A percentile compares a stretch with the other conserved stretches of the same genome.
phyloP scores from a whole-genome alignment of 2,113 vertebrate genomes.

The Xiphias gladius region DNA sequence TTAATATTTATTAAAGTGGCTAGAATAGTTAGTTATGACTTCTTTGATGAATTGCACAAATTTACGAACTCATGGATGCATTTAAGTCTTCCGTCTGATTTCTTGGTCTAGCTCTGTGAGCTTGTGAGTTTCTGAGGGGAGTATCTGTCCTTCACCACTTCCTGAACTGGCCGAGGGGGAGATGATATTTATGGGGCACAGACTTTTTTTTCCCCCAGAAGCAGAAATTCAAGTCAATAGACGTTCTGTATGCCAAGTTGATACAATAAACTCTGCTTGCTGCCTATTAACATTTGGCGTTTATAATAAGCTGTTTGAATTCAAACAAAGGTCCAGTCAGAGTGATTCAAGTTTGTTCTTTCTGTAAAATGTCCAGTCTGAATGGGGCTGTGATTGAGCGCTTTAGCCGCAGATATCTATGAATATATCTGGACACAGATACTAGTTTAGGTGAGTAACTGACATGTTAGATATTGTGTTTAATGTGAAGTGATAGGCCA shows the following conservation, averaged over 20 bases:
- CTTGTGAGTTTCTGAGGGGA: conserved; percentile 60
- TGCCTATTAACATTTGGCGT: conserved; percentile 28
- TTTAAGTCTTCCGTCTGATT: not conserved
- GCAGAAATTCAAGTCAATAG: conserved; percentile 55
- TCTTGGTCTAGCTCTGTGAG: conserved; percentile 29
- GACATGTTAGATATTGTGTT: conserved; percentile 40
- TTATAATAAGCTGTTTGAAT: conserved; percentile 27
- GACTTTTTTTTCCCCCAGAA: conserved; percentile 13
- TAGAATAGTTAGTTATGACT: conserved; percentile 1
- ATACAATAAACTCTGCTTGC: conserved; percentile 62
- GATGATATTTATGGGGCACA: conserved; percentile 51
- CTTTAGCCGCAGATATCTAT: conserved; percentile 5
- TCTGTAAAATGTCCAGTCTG: not conserved
- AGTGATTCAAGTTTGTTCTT: not conserved
- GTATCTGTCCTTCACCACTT: conserved; percentile 73
- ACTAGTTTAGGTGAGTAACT: conserved; percentile 15
- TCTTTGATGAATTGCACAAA: conserved; percentile 2
- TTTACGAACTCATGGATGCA: conserved; percentile 4
- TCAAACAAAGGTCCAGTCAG: conserved; percentile 12
- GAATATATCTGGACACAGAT: conserved; percentile 6
- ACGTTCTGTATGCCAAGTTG: conserved; percentile 47
- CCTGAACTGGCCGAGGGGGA: conserved; percentile 69
- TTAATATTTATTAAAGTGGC: not conserved
- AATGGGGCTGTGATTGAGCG: not conserved
- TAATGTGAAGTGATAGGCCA: conserved; percentile 20